These are phyloP conservation scores for Proisotoma minuta DNA, from an alignment of 2,888 invertebrate genomes.

Conservation along the genomic window DNA sequence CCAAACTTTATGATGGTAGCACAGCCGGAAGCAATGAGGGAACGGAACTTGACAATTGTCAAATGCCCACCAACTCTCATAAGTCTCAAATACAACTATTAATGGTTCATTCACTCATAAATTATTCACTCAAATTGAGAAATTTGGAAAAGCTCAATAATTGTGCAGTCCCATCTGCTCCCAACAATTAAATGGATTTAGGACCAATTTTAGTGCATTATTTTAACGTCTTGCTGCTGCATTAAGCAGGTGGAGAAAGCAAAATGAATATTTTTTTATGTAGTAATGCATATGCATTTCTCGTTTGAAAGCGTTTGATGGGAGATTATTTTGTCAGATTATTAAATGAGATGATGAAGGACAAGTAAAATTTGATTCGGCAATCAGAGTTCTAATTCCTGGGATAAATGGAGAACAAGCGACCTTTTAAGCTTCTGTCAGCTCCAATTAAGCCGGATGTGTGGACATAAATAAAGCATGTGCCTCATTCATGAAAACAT, in stretches of 20 bases:
- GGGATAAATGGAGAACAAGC: conserved; percentile 12
- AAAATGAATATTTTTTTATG: no score
- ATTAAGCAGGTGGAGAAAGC: no score
- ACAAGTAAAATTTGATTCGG: conserved; percentile 8
- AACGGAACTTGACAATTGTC: not conserved
- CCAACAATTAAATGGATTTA: no score
- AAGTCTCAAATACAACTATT: no score
- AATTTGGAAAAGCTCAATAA: no score
- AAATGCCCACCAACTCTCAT: not conserved
- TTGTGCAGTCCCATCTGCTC: no score
- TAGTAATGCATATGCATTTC: not conserved
- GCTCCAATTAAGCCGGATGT: conserved; percentile 18
- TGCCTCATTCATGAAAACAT: conserved; percentile 3
- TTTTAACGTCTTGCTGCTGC: no score
- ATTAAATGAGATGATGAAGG: not conserved
- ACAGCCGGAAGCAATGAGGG: not conserved
- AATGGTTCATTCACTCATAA: no score
- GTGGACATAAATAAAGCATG: conserved; percentile 16
- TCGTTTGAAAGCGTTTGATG: not conserved
- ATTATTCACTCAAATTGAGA: no score
- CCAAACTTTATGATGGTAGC: no score
- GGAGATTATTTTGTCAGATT: conserved; percentile 3
- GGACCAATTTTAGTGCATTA: no score
- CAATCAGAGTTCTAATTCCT: conserved; percentile 8
- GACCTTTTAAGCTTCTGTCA: conserved; percentile 17